Percentiles rank a stretch among this genome's conserved stretches.
Conservation (phyloP, 2,888 invertebrate genomes). For the Nymphalis c-album region DNA sequence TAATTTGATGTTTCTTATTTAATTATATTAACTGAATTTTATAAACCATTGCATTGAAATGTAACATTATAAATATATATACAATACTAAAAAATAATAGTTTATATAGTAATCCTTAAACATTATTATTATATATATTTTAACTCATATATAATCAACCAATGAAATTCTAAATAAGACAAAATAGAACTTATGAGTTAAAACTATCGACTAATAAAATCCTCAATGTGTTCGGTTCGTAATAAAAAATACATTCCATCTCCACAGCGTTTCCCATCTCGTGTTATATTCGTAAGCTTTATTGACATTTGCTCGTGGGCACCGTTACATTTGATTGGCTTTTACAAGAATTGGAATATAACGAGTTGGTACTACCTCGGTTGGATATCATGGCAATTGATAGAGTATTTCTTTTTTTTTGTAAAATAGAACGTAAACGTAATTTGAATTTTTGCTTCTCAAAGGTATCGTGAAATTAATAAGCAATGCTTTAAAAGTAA, state of each 20-base stretch:
- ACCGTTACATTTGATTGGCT: slow-evolving; percentile 64
- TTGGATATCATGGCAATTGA: slow-evolving; percentile 36
- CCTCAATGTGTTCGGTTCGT: slow-evolving; percentile 12
- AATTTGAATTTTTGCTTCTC: slow-evolving; percentile 17
- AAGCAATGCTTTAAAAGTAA: neutral
- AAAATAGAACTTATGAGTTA: neutral
- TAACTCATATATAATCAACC: no score
- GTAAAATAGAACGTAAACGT: neutral
- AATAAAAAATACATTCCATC: slow-evolving; percentile 34
- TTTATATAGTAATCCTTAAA: no score
- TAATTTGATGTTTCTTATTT: no score
- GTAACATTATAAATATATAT: no score
- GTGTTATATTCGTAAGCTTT: slow-evolving; percentile 51
- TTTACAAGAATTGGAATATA: slow-evolving; percentile 67
- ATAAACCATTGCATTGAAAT: no score
- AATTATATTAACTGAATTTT: no score
- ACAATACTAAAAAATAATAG: no score
- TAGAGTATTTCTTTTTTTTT: slow-evolving; percentile 27
- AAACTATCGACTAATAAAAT: slow-evolving; percentile 12
- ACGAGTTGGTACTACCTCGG: slow-evolving; percentile 41
- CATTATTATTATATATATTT: no score
- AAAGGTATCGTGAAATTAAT: slow-evolving; percentile 8
- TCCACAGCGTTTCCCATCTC: slow-evolving; percentile 39
- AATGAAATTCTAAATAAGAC: neutral
- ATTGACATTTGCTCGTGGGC: slow-evolving; percentile 59